Evolutionary conservation across 2,797 vertebrate genomes (phyloP), one percentile per base, ranked within the genome.

Genomic region (Phrynocephalus guinanensis): DNA sequence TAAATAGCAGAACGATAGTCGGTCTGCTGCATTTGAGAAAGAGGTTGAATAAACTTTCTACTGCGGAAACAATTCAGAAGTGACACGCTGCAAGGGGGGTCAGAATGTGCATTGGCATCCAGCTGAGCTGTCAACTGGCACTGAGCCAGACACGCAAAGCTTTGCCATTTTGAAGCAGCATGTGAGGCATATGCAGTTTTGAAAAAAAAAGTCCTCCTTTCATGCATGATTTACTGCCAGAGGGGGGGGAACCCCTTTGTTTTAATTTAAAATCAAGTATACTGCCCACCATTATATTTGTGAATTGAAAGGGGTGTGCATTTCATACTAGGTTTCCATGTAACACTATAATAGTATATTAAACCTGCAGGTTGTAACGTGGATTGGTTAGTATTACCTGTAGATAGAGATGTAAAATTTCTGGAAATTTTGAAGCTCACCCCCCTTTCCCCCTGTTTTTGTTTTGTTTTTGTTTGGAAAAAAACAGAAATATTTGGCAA

Each of bases 41-140:
- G 97, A 97, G 98, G 98, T 98, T 98, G 98, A 98, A 98, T 98
- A 98, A 98, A 98, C 98, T 98, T 98, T 98, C 96, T 98, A 97
- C 97, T 97, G 97, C 95, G 95, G 97, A 98, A 98, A 97, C 97
- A 97, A 98, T 98, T 97, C 96, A 95, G 95, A 97, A 98, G 97
- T 98, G 98, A 98, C 98, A 98, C 93, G 83, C 97, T 97, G 95
- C 96, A 95, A 97, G 97, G 97, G 95, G 96, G 96, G 97, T 95
- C 95, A 97, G 95, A 96, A 96, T 98, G 97, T 97, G 97, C 97
- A 97, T 96, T 96, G 97, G 97, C 97, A 97, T 98, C 98, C 98
- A 98, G 97, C 98, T 98, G 98, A 98, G 98, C 97, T 98, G 97
- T 98, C 97, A 97, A 94, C 97, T 98, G 98, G 98, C 98, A 79